These are phyloP conservation scores for Acanthococcus lagerstroemiae DNA, from an alignment of 2,888 invertebrate genomes.

Conservation along the genomic window DNA sequence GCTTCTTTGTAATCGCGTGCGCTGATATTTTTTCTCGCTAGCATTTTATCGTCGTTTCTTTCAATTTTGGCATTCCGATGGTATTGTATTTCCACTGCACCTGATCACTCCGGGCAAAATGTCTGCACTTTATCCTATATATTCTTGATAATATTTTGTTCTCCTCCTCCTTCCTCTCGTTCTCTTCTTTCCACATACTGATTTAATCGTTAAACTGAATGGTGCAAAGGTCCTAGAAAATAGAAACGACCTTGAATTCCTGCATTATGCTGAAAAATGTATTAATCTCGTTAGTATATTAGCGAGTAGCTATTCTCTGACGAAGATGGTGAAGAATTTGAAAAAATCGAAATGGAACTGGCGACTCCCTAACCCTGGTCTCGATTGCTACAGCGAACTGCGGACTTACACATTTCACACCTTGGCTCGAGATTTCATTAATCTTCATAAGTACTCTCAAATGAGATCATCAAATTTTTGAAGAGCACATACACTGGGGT, in stretches of 20 bases:
- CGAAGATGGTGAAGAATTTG: no score
- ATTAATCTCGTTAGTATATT: no score
- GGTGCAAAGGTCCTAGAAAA: slow-evolving; percentile 1
- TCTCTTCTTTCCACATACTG: slow-evolving; percentile 5
- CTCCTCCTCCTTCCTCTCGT: not conserved
- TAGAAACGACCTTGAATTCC: slow-evolving; percentile 15
- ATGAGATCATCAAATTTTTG: no score
- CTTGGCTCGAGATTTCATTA: no score
- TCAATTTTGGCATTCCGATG: slow-evolving; percentile 18
- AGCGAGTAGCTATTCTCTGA: no score
- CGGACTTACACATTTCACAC: no score
- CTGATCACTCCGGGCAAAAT: slow-evolving; percentile 24
- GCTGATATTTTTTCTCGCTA: slow-evolving; percentile 19
- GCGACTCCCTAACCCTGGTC: no score
- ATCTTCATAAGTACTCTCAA: no score
- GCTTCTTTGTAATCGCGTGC: slow-evolving; percentile 26
- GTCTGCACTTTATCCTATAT: slow-evolving; percentile 13
- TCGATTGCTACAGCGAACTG: no score
- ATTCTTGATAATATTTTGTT: not conserved
- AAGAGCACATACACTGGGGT: no score
- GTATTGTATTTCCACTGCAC: slow-evolving; percentile 25
- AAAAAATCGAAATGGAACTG: no score
- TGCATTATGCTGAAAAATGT: no score
- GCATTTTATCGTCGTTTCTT: slow-evolving; percentile 22
- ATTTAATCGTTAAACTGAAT: slow-evolving; percentile 17